phyloP scores from a whole-genome alignment of 2,113 vertebrate species.

The Ivindomyrus marchei region DNA sequence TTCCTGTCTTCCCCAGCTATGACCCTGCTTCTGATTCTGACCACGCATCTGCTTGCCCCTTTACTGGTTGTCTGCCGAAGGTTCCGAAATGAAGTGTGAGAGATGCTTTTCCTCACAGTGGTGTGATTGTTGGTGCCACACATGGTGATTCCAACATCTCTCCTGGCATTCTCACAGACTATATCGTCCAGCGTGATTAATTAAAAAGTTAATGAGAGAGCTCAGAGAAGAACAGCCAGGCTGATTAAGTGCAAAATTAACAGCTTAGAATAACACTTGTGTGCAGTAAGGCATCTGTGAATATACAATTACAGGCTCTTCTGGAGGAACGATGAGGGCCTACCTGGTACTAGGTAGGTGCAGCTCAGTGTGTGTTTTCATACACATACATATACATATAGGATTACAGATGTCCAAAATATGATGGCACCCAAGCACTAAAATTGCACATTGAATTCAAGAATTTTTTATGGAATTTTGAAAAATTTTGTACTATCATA shows the following conservation, averaged over 20 bases:
- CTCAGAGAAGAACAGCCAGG: not conserved
- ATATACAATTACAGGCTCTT: not conserved
- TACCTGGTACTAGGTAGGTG: not conserved
- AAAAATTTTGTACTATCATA: not conserved
- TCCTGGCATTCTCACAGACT: not conserved
- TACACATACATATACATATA: not conserved
- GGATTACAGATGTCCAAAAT: not conserved
- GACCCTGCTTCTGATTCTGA: too few relatives aligned
- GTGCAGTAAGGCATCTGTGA: not conserved
- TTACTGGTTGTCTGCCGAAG: too few relatives aligned
- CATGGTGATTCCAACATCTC: not conserved
- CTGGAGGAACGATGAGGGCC: not conserved
- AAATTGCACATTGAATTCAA: not conserved
- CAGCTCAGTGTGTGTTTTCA: not conserved
- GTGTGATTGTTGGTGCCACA: not conserved
- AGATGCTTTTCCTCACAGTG: not conserved
- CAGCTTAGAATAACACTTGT: not conserved
- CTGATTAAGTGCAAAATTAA: not conserved
- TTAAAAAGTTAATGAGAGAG: not conserved
- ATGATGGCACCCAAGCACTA: not conserved
- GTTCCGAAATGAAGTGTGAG: too few relatives aligned
- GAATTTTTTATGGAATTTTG: not conserved
- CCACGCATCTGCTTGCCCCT: too few relatives aligned
- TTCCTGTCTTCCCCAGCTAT: too few relatives aligned
- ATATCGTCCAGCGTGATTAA: not conserved